These are phyloP conservation scores for Ennomos quercinarius DNA, from an alignment of 2,888 invertebrate genomes.

Conservation along the genomic window DNA sequence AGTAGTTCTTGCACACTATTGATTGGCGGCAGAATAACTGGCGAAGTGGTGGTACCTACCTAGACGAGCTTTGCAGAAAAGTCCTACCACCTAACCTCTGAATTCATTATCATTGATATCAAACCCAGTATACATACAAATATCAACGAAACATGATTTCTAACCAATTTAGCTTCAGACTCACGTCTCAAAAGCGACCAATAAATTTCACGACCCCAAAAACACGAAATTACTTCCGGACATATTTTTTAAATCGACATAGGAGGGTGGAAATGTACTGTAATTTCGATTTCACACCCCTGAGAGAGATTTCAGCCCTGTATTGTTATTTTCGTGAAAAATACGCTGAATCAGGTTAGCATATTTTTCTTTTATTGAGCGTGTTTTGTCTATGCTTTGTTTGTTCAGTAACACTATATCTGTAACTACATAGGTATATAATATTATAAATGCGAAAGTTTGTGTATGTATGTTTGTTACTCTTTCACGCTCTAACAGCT, in stretches of 20 bases:
- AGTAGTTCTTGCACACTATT: no score
- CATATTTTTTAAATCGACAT: slow-evolving; percentile 53
- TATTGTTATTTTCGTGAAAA: slow-evolving; percentile 39
- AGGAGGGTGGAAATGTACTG: slow-evolving; percentile 43
- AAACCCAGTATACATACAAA: background rate
- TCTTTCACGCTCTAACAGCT: no score
- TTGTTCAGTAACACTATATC: no score
- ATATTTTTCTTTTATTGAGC: slow-evolving; percentile 34
- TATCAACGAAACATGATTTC: slow-evolving; percentile 10
- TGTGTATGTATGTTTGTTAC: no score
- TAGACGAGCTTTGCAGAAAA: no score
- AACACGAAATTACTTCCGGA: slow-evolving; percentile 46
- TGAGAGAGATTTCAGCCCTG: slow-evolving; percentile 47
- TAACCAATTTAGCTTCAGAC: slow-evolving; percentile 13
- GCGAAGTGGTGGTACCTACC: no score
- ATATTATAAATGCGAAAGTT: no score
- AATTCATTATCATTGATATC: no score
- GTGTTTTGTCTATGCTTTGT: slow-evolving; percentile 13
- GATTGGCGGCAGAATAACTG: no score
- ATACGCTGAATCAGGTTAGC: slow-evolving; percentile 36
- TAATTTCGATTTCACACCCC: slow-evolving; percentile 60
- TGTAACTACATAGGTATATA: no score
- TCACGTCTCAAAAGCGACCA: slow-evolving; percentile 26
- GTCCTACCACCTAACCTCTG: no score
- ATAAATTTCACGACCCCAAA: slow-evolving; percentile 34